Percentiles rank a stretch among this genome's conserved stretches.
These are phyloP conservation scores for Tachuris rubrigastra DNA, from an alignment of 2,113 vertebrate species.

Conservation along the genomic window DNA sequence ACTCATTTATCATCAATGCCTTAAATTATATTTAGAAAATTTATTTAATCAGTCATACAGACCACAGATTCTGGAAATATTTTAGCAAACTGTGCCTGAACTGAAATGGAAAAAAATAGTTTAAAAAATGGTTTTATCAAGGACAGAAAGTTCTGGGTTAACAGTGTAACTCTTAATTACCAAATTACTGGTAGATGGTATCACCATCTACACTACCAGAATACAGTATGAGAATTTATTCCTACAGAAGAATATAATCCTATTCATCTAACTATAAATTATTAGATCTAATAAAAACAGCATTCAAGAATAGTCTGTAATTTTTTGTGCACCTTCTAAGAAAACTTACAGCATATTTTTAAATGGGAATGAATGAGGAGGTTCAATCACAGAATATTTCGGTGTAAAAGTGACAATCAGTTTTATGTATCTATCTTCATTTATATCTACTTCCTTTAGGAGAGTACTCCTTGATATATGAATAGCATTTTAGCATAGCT, in stretches of 20 bases:
- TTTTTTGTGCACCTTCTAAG: background rate
- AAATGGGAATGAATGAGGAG: background rate
- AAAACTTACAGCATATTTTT: background rate
- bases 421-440: background rate
- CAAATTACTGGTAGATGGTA: background rate
- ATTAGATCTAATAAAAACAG: background rate
- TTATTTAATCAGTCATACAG: slow-evolving; percentile 24
- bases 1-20: slow-evolving; percentile 43
- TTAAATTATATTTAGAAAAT: slow-evolving; percentile 53
- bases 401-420: background rate
- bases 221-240: background rate
- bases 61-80: background rate
- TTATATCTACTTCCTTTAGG: background rate
- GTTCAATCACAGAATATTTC: background rate
- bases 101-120: slow-evolving; percentile 17
- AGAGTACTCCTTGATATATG: background rate
- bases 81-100: slow-evolving; percentile 2
- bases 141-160: background rate
- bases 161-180: background rate
- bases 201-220: background rate
- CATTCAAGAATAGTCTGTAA: background rate
- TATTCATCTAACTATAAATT: background rate
- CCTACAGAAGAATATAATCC: background rate
- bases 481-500: background rate
- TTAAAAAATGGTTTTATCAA: background rate